Evolutionary conservation across 2,113 vertebrate genomes (phyloP), one percentile per base, ranked within the genome.

Genomic region (Anguilla japonica): DNA sequence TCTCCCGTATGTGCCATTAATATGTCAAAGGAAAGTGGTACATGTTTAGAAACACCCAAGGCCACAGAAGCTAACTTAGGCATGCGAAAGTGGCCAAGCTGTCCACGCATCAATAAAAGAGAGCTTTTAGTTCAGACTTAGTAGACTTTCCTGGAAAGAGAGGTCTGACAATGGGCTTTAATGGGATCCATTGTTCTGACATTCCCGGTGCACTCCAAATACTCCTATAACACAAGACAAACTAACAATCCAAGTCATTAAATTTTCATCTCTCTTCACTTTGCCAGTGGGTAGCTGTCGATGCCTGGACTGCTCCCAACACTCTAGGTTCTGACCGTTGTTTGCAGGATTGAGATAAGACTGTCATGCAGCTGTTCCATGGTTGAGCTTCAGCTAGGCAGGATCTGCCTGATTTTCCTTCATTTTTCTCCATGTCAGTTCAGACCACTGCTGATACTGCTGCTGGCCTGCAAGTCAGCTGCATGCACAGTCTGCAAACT

Each of bases 1-100:
- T 78, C 71, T 81, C 43, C 81, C 79, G 89, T 89, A 89, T 86
- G 87, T 86, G 26, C 41, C 79, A 85, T 60, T 83, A 84, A 82
- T 88, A 82, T 14, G 56, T 53, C 46, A 34, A 87, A 85, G 46
- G 29, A 67, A 78, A 75, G 71, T 2, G n/a, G 39, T 79, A 29
- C 22, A 60, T 50, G 4, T 57, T 82, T 84, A 39, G 46, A 56
- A 63, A n/a, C 18, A 41, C 29, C 50, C 81, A 82, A 41, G 20
- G 29, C 81, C 26, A 26, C 29, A 26, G 26, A 43, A 79, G 46
- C 43, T 39, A 71, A 87, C 11, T 56, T 81, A 53, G 40, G 29
- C 53, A 79, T 63, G 39, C n/a, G n/a, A 79, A 82, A 41, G 26
- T 41, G 50, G 26, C 43, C 39, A 87, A 41, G 20, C 53, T 43